phyloP scores from a whole-genome alignment of 1,140 invertebrate genomes.

The Meloidogyne exigua region DNA sequence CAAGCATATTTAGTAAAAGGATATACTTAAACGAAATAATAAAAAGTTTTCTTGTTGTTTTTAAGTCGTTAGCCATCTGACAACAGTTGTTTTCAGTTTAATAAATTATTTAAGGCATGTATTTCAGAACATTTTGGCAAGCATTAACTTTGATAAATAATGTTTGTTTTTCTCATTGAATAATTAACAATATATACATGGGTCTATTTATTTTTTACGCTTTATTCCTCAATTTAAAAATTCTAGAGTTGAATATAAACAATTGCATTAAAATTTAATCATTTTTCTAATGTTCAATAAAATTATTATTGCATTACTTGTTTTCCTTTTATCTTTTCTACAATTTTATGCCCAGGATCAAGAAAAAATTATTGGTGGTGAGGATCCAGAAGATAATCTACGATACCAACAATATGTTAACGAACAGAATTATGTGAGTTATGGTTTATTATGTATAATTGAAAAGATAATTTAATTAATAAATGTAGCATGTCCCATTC shows the following conservation, averaged over 20 bases:
- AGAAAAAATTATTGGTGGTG: not conserved
- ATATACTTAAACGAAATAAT: not conserved
- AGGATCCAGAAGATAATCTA: conserved; percentile 43
- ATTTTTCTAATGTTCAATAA: not conserved
- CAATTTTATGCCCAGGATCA: conserved; percentile 8
- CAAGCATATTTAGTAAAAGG: not conserved
- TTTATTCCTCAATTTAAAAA: not conserved
- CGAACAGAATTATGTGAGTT: conserved; percentile 52
- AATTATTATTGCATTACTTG: not conserved
- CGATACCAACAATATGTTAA: conserved; percentile 58
- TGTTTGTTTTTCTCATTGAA: conserved; percentile 6
- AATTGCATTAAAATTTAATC: not conserved
- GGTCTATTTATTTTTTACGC: not conserved
- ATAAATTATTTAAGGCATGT: not conserved
- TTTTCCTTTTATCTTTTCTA: not conserved
- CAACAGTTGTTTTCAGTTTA: not conserved
- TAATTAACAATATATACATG: too few species aligned
- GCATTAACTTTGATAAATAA: not conserved
- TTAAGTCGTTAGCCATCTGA: not conserved
- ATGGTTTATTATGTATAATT: conserved; percentile 1
- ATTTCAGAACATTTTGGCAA: not conserved
- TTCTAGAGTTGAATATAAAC: too few species aligned
- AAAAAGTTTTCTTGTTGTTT: not conserved
- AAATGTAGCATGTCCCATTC: conserved; percentile 54
- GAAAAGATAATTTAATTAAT: not conserved